Conservation (phyloP, 2,113 vertebrate species). For the Syngnathoides biaculeatus region DNA sequence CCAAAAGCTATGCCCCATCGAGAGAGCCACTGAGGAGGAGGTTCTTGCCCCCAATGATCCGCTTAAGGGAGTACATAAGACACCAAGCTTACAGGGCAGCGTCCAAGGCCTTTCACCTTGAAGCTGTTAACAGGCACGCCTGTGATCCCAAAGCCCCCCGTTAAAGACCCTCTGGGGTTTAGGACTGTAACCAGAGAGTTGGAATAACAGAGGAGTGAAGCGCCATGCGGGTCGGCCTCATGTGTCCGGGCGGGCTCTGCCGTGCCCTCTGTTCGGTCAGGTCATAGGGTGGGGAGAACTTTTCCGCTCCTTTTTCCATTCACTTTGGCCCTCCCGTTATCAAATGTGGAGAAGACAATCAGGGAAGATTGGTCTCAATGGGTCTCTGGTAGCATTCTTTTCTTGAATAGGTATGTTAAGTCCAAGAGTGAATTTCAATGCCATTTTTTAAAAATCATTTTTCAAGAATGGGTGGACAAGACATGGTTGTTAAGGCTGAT, state of each 20-base stretch:
- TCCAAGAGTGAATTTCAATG: neutral
- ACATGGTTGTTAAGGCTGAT: too few species aligned
- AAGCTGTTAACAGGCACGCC: slow-evolving; percentile 75
- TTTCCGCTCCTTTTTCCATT: slow-evolving; percentile 2
- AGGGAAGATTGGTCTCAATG: slow-evolving; percentile 36
- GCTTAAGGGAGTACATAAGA: slow-evolving; percentile 46
- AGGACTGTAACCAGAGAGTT: slow-evolving; percentile 75
- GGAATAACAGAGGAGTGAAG: slow-evolving; percentile 71
- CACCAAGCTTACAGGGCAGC: slow-evolving; percentile 44
- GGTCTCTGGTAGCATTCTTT: slow-evolving; percentile 19
- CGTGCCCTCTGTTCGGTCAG: slow-evolving; percentile 44
- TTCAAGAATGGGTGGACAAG: neutral
- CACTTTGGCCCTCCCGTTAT: slow-evolving; percentile 7
- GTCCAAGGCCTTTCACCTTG: slow-evolving; percentile 65
- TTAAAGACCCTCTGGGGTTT: slow-evolving; percentile 78
- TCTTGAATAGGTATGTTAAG: slow-evolving; percentile 1
- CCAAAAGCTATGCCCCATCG: neutral
- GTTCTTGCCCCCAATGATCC: slow-evolving; percentile 32
- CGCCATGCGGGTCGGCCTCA: slow-evolving; percentile 38
- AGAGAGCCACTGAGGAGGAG: neutral
- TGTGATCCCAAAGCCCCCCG: slow-evolving; percentile 64
- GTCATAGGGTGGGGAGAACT: slow-evolving; percentile 45
- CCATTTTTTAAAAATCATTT: neutral
- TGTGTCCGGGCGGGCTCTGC: slow-evolving; percentile 40
- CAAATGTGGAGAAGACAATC: slow-evolving; percentile 27